Evolutionary conservation across 1,140 invertebrate species (phyloP).

Genomic region (Bombus fervidus): DNA sequence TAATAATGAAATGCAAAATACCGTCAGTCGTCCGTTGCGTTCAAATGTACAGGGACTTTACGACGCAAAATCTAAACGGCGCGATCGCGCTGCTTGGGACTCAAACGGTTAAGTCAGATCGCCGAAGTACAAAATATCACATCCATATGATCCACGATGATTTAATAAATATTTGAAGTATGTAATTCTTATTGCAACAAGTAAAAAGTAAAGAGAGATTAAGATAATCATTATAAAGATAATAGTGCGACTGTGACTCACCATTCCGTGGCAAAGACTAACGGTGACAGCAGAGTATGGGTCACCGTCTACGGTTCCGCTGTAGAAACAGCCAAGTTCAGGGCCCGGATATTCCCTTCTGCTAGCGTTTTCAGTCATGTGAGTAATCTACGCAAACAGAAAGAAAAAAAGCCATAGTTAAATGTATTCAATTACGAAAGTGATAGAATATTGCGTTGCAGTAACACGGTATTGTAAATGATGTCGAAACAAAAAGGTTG

Average conservation of each 20-base stretch:
- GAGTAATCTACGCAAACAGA: constrained; percentile 81
- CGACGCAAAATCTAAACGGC: no score
- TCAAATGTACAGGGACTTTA: no score
- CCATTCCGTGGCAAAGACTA: constrained; percentile 90
- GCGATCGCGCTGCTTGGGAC: no score
- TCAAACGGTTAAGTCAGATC: neutral
- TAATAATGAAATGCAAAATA: no score
- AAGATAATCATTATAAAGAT: neutral
- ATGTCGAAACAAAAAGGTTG: no score
- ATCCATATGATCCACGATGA: neutral
- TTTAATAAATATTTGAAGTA: neutral
- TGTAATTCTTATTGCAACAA: neutral
- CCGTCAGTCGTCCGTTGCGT: no score
- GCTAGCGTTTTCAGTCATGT: constrained; percentile 83
- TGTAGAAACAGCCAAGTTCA: constrained; percentile 87
- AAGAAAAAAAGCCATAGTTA: neutral
- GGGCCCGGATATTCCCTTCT: constrained; percentile 80
- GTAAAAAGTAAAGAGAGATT: neutral
- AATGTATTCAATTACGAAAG: neutral
- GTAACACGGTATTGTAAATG: no score
- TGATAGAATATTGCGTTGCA: neutral
- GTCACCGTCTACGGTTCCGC: constrained; percentile 87
- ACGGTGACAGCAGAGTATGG: constrained; percentile 86
- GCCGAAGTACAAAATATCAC: neutral
- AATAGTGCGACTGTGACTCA: constrained; percentile 82